phyloP scores from a whole-genome alignment of 2,888 invertebrate species.

The Xylota segnis region DNA sequence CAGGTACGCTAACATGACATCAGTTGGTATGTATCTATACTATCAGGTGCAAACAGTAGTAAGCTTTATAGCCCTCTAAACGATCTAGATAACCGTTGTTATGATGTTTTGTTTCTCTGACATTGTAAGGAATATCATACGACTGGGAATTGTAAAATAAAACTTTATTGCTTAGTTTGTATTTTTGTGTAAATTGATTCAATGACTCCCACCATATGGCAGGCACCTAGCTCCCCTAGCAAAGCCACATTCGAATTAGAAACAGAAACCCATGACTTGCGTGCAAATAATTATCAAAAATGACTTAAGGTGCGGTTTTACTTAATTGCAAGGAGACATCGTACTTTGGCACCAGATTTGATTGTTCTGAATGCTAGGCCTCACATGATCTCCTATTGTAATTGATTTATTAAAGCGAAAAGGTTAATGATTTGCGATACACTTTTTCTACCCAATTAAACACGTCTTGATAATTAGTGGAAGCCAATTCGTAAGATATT shows the following conservation, averaged over 20 bases:
- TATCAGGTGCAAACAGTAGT: background rate
- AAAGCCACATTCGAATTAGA: background rate
- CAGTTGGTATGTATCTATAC: background rate
- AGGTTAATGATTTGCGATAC: conserved; percentile 9
- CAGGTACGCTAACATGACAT: background rate
- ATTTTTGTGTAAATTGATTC: background rate
- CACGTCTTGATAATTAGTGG: conserved; percentile 12
- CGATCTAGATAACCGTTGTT: background rate
- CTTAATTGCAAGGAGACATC: background rate
- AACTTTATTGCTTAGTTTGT: conserved; percentile 9
- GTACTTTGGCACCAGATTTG: background rate
- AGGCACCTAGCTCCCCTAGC: no score
- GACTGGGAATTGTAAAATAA: background rate
- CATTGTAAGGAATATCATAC: background rate
- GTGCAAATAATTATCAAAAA: no score
- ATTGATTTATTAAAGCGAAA: background rate
- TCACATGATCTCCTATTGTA: conserved; percentile 21
- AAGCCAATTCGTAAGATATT: background rate
- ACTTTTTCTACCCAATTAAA: conserved; percentile 22
- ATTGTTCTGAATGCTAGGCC: background rate
- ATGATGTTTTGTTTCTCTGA: background rate
- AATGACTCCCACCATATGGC: background rate
- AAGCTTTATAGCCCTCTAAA: background rate
- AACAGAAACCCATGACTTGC: background rate
- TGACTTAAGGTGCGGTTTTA: no score